A percentile compares a stretch with the other conserved stretches of the same genome.
These are phyloP conservation scores for Hydroisotoma schaefferi DNA, from an alignment of 2,888 invertebrate species.

Conservation along the genomic window DNA sequence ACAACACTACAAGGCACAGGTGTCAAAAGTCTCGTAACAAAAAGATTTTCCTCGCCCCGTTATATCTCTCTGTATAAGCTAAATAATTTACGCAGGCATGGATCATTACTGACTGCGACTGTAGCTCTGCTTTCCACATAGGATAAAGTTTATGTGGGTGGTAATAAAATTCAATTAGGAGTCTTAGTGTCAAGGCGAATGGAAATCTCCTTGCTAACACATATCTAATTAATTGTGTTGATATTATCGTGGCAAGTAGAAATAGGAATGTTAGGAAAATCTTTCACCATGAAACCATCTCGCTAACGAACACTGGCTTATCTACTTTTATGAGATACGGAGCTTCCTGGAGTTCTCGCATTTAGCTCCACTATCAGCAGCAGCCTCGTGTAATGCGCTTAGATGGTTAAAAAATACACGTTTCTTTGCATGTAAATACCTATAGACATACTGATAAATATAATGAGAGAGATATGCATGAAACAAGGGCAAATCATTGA, in stretches of 20 bases:
- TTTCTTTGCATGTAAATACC: no score
- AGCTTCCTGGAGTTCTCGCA: no score
- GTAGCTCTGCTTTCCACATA: neutral
- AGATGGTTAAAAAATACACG: no score
- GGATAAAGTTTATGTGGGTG: constrained; percentile 16
- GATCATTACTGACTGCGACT: neutral
- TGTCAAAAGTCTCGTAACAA: no score
- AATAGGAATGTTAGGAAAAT: neutral
- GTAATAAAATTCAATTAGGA: constrained; percentile 45
- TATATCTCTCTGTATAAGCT: neutral
- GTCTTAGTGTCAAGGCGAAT: constrained; percentile 38
- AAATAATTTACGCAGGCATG: neutral
- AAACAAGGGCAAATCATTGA: no score
- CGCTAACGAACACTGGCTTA: constrained; percentile 3
- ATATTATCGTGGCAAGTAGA: no score
- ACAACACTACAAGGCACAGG: no score
- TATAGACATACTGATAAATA: no score
- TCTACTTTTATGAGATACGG: neutral
- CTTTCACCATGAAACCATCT: constrained; percentile 1
- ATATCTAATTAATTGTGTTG: constrained; percentile 40
- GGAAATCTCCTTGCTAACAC: constrained; percentile 39
- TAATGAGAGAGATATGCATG: no score
- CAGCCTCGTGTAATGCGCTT: no score
- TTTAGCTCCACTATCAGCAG: no score
- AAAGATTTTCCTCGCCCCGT: no score